Conservation (phyloP, 2,113 vertebrate genomes). For the Phylloscopus whistleri region DNA sequence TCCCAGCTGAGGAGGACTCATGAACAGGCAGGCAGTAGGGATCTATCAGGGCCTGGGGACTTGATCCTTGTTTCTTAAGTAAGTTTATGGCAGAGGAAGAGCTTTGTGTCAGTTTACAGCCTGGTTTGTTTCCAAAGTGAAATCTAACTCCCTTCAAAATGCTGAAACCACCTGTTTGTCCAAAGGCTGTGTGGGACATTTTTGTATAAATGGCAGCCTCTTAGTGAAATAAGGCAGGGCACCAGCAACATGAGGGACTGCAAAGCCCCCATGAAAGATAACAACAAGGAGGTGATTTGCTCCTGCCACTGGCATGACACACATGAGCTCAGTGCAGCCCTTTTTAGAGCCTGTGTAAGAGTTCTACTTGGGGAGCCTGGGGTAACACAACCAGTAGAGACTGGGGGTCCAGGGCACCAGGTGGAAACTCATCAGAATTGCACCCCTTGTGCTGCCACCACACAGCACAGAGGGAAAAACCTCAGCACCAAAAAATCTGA, state of each 20-base stretch:
- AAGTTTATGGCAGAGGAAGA: neutral
- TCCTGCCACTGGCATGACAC: neutral
- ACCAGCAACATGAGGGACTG: neutral
- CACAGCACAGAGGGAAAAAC: neutral
- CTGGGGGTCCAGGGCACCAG: rapidly evolving
- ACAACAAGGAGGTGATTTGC: neutral
- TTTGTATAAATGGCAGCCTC: neutral
- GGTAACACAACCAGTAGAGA: neutral
- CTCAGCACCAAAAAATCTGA: neutral
- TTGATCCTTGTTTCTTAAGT: neutral
- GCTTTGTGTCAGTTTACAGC: neutral
- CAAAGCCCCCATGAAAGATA: neutral
- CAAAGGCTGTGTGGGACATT: neutral
- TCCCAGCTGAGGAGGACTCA: neutral
- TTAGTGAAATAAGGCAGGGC: neutral
- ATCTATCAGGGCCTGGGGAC: neutral
- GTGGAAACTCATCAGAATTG: neutral
- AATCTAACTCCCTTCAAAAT: neutral
- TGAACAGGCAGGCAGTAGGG: neutral
- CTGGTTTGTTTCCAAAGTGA: neutral
- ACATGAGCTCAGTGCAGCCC: rapidly evolving
- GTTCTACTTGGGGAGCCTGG: neutral
- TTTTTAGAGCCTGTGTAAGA: neutral
- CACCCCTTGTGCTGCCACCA: neutral
- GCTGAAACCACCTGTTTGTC: neutral